phyloP scores from a whole-genome alignment of 2,113 vertebrate genomes.

The Mixornis gularis region DNA sequence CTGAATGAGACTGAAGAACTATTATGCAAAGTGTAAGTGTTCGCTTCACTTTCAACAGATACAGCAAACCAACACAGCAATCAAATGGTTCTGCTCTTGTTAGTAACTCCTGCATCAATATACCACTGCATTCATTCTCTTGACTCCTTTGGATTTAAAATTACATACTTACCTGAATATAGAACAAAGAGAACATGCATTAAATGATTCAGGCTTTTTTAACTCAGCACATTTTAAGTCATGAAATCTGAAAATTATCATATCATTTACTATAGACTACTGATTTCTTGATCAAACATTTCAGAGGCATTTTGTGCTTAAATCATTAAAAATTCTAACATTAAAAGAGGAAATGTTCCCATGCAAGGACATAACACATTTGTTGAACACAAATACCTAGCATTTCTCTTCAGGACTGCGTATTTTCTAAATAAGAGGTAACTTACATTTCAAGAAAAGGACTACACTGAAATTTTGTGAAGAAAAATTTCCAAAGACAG shows the following conservation, averaged over 20 bases:
- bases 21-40: background rate
- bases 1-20: background rate
- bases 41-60: background rate
- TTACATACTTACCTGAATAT: background rate
- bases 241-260: background rate
- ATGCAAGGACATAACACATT: background rate
- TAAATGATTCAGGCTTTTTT: fast-evolving
- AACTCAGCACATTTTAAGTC: background rate
- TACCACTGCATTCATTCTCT: background rate
- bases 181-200: background rate
- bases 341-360: background rate
- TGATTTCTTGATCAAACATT: background rate
- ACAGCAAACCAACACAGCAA: background rate
- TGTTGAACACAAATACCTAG: background rate
- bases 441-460: background rate
- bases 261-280: background rate
- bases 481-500: background rate
- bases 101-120: background rate
- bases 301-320: background rate
- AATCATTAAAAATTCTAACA: background rate
- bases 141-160: background rate
- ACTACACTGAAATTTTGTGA: background rate
- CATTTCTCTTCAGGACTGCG: background rate
- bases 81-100: background rate
- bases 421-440: background rate